Evolutionary conservation across 2,113 vertebrate species (phyloP).

Genomic region (Corythornis cristatus): DNA sequence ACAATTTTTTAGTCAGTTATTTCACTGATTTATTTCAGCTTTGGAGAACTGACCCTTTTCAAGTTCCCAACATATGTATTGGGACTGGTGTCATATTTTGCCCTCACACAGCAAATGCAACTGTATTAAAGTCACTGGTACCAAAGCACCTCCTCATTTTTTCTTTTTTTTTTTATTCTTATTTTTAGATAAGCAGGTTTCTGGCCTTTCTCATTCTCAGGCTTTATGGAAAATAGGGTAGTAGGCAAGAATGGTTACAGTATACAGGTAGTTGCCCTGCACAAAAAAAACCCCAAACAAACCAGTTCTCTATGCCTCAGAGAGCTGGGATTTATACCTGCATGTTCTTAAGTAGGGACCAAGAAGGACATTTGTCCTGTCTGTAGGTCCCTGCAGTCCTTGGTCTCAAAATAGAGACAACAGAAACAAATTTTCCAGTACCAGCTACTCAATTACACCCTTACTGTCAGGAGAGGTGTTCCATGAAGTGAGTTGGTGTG

Average conservation of each 20-base stretch:
- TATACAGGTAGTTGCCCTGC: not conserved
- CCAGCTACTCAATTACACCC: not conserved
- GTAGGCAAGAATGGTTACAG: not conserved
- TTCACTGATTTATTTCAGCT: not conserved
- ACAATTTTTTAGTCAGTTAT: not conserved
- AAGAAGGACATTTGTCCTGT: not conserved
- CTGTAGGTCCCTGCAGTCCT: not conserved
- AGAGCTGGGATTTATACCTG: not conserved
- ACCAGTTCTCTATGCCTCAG: not conserved
- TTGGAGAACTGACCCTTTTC: not conserved
- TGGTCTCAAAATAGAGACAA: not conserved
- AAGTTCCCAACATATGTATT: not conserved
- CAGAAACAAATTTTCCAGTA: constrained; percentile 21
- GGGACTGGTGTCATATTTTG: not conserved
- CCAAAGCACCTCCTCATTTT: not conserved
- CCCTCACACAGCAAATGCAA: not conserved
- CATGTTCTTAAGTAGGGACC: not conserved
- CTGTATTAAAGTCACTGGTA: not conserved
- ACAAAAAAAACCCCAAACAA: not conserved
- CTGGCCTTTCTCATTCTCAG: not conserved
- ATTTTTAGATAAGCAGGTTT: not conserved
- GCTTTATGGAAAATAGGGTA: not conserved
- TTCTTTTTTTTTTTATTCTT: not conserved
- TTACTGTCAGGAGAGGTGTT: not conserved
- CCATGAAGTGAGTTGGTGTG: constrained; percentile 3